Percentiles rank a stretch among this genome's conserved stretches.
phyloP scores from a whole-genome alignment of 2,797 vertebrate genomes.

The Sebastes trivittatus region DNA sequence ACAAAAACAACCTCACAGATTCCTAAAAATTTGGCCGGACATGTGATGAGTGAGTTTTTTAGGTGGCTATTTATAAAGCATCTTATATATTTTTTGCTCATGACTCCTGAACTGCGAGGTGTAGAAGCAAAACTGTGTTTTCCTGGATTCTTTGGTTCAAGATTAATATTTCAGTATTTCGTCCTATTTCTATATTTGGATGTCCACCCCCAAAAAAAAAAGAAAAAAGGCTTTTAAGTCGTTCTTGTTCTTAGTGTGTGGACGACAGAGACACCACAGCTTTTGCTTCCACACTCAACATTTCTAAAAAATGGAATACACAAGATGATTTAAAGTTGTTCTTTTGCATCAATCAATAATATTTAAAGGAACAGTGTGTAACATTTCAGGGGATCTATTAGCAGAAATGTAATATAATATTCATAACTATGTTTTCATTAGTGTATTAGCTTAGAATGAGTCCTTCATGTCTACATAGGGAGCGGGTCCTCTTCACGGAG shows the following conservation, averaged over 20 bases:
- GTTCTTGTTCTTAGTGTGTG: conserved; percentile 54
- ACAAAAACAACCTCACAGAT: not conserved
- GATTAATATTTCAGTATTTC: conserved; percentile 66
- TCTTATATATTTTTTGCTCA: conserved; percentile 11
- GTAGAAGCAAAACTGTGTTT: conserved; percentile 67
- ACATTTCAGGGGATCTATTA: too few species aligned
- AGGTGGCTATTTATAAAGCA: conserved; percentile 8
- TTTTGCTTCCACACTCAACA: conserved; percentile 9
- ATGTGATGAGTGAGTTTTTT: not conserved
- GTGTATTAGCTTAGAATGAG: too few species aligned
- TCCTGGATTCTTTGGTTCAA: conserved; percentile 21
- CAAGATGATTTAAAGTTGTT: not conserved
- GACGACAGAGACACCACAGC: conserved; percentile 40
- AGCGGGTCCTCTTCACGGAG: too few species aligned
- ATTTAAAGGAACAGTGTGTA: not conserved
- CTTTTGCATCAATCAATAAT: not conserved
- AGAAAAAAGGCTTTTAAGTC: conserved; percentile 49
- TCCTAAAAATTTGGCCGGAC: not conserved
- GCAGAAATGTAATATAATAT: too few species aligned
- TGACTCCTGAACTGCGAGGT: conserved; percentile 14
- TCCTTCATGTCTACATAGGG: too few species aligned
- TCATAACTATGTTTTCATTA: too few species aligned
- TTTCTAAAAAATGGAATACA: not conserved
- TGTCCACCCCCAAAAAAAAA: conserved; percentile 1
- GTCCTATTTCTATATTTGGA: conserved; percentile 56